Evolutionary conservation across 2,797 vertebrate species (phyloP).

Genomic region (Acipenser oxyrinchus): DNA sequence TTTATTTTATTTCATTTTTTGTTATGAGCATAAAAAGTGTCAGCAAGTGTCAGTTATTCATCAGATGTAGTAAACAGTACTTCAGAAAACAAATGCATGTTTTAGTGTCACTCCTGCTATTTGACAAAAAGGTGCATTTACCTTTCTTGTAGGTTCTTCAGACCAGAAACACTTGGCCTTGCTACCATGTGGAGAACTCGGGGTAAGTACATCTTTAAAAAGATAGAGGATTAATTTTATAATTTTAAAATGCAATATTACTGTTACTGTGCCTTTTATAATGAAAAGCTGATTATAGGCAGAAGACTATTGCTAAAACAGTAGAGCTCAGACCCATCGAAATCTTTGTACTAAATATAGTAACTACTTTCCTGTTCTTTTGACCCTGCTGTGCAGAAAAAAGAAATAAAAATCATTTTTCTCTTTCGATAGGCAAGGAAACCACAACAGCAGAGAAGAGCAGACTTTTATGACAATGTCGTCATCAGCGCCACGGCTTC

Average conservation of each 20-base stretch:
- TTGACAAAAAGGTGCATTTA: too few species aligned
- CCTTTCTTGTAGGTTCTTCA: constrained; percentile 40
- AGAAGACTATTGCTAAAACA: not conserved
- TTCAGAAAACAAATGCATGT: not conserved
- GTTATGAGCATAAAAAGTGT: not conserved
- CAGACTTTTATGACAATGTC: constrained; percentile 66
- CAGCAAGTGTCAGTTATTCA: not conserved
- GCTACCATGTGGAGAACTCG: constrained; percentile 63
- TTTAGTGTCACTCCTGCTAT: too few species aligned
- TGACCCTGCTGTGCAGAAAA: constrained; percentile 53
- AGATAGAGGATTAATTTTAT: not conserved
- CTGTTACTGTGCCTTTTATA: not conserved
- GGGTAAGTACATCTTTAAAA: constrained; percentile 47
- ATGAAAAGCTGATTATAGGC: not conserved
- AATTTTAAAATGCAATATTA: not conserved
- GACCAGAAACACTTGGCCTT: constrained; percentile 60
- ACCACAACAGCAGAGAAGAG: constrained; percentile 56
- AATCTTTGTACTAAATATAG: constrained; percentile 54
- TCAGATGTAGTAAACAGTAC: not conserved
- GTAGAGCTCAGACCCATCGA: constrained; percentile 22
- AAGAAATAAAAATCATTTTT: constrained; percentile 46
- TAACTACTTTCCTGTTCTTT: constrained; percentile 47
- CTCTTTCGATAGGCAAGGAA: constrained; percentile 47
- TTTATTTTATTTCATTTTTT: not conserved
- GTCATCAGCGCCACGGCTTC: constrained; percentile 65